Conservation (phyloP, 2,888 invertebrate species). For the Alsophila aescularia region DNA sequence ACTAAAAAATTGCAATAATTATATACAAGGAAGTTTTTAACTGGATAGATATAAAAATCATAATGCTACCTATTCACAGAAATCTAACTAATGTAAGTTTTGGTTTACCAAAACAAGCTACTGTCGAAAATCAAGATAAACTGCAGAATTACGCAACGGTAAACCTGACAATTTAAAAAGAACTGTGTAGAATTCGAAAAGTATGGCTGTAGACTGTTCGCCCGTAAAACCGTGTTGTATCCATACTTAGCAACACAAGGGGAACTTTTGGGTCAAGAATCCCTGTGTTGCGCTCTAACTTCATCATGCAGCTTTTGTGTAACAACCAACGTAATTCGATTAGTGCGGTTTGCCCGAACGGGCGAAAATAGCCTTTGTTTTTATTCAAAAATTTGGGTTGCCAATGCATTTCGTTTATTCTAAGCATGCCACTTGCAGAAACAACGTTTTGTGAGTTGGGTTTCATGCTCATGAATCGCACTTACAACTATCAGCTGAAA, state of each 20-base stretch:
- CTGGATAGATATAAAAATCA: background rate
- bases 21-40: no score
- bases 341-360: constrained; percentile 26
- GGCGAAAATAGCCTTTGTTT: constrained; percentile 16
- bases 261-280: constrained; percentile 59
- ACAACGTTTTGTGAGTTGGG: background rate
- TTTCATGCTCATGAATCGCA: background rate
- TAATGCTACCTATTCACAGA: constrained; percentile 11
- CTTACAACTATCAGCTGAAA: background rate
- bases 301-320: constrained; percentile 44
- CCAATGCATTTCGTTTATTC: background rate
- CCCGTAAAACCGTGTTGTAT: constrained; percentile 46
- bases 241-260: constrained; percentile 54
- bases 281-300: constrained; percentile 41
- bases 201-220: constrained; percentile 23
- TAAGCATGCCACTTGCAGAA: background rate
- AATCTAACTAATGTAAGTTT: constrained; percentile 24
- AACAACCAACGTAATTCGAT: constrained; percentile 48
- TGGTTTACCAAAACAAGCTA: constrained; percentile 28
- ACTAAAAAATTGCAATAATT: no score
- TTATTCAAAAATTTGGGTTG: constrained; percentile 23
- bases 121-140: constrained; percentile 31
- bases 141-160: constrained; percentile 21
- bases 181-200: background rate
- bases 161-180: background rate